Evolutionary conservation across 2,113 vertebrate species (phyloP), one percentile per base, ranked within the genome.

Genomic region (Dicrurus megarhynchus): DNA sequence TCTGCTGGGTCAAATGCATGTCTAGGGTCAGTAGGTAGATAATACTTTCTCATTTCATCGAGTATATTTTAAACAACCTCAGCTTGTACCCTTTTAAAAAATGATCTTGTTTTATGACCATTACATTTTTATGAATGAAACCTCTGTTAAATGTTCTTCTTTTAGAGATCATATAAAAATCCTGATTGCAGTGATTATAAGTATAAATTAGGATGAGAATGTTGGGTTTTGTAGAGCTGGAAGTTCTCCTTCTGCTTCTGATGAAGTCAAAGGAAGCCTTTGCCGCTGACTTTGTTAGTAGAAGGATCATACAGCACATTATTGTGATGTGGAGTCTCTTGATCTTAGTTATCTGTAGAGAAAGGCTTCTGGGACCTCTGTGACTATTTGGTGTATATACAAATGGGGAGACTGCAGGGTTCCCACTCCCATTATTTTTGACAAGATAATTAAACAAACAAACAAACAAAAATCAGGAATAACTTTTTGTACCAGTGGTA

Each of bases 121-220:
- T 90, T 73, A 30, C 9, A 22, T 70, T 86, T 68, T 77, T 49
- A 42, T 32, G 76, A 77, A 65, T 39, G 9, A 90, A 94, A 16
- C 41, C 33, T 93, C 44, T 56, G 28, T 53, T 86, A 70, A 75
- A 41, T 39, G 39, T 63, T 63, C 32, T 80, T 75, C 35, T 65
- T 91, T 39, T 52, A 82, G 94, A 95, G 85, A 94, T 94, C 90
- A 92, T 92, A 95, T 92, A 86, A 94, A 96, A 96, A 94, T 93
- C 81, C 30, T 63, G 35, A n/a, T 67, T 49, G 39, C 59, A 23
- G 8, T 60, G 53, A 24, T 37, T 89, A 1, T 28, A 50, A 76
- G 64, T 83, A 9, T 67, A 64, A 56, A 35, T 80, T 63, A 90
- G 88, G 27, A 89, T 73, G 55, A 77, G 41, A 73, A 65, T 85